Base-by-base conservation (phyloP, 1,140 invertebrate genomes). In the Drosophila miranda region DNA sequence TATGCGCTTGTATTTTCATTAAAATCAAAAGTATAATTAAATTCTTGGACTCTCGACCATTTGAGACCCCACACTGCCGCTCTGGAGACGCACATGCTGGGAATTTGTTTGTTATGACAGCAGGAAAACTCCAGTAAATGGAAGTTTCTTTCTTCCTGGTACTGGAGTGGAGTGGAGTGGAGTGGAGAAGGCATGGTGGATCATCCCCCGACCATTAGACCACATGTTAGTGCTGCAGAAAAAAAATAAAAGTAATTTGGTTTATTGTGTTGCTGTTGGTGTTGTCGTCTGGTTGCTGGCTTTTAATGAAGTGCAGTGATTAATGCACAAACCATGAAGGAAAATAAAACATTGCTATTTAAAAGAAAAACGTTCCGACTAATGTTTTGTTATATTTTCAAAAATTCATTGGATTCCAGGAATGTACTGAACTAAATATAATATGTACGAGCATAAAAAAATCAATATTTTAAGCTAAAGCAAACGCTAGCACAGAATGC, bases 21-120 rank as follows among this genome's bases (percentile, higher is more conserved):
- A 78, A 78, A 78, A 78, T 78, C 73, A 78, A 78, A 78, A 78
- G 75, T 78, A 75, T 78, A 78, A 78, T 78, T 78, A 78, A 78
- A 78, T 78, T 78, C 72, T 75, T 71, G 71, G 60, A 53, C 30
- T 46, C 55, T 48, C 11, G 34, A 38, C 34, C 30, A 34, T 34
- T 34, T 34, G 30, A 34, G 55, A 45, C 41, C 41, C 23, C 48
- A 16, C 11, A 13, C 11, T 34, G 11, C 34, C 34, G 13, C 34
- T 38, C 34, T 13, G 11, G 34, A 38, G 34, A 43, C 70, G 70
- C 73, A 78, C 68, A 78, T 78, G 72, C 73, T 75, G 75, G 72
- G 72, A 78, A 78, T 78, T 78, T 75, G 75, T 75, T 78, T 78
- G 75, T 78, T 78, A 78, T 78, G 73, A 78, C 73, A 78, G 75